A percentile compares a stretch with the other conserved stretches of the same genome.
phyloP scores from a whole-genome alignment of 1,140 invertebrate genomes.

The Copidosoma floridanum region DNA sequence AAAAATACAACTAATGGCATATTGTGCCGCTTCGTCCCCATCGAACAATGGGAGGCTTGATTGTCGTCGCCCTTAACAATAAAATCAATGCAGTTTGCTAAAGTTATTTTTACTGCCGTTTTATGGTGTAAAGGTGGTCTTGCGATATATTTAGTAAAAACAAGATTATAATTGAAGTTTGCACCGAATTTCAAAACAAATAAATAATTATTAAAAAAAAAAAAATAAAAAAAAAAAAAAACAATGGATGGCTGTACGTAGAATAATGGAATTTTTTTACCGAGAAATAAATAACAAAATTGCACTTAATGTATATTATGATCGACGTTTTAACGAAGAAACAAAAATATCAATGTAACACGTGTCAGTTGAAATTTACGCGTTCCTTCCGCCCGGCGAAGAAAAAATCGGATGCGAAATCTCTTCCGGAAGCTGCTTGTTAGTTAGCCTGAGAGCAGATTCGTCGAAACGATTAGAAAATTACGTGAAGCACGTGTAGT shows the following conservation, averaged over 20 bases:
- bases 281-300: constrained; percentile 7
- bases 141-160: constrained; percentile 26
- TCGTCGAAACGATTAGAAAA: not conserved
- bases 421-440: not conserved
- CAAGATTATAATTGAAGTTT: constrained; percentile 13
- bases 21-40: constrained; percentile 6
- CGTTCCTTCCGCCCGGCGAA: constrained; percentile 27
- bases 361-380: constrained; percentile 14
- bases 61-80: constrained; percentile 2
- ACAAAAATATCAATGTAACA: constrained; percentile 2
- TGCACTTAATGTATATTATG: not conserved
- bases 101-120: constrained; percentile 42
- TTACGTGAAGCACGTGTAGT: not conserved
- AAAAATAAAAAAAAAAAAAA: not conserved
- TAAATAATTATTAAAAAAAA: not conserved
- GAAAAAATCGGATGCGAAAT: not conserved
- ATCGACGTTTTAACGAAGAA: not conserved
- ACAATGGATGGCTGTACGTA: constrained; percentile 9
- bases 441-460: not conserved
- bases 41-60: constrained; percentile 16
- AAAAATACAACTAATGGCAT: not conserved
- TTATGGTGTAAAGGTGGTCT: constrained; percentile 24
- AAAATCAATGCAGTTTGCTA: constrained; percentile 25
- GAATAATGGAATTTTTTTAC: constrained; percentile 27
- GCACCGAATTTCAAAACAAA: constrained; percentile 12